A percentile compares a stretch with the other conserved stretches of the same genome.
Evolutionary conservation across 2,888 invertebrate species (phyloP).

Genomic region (Cryptocephalus moraei): DNA sequence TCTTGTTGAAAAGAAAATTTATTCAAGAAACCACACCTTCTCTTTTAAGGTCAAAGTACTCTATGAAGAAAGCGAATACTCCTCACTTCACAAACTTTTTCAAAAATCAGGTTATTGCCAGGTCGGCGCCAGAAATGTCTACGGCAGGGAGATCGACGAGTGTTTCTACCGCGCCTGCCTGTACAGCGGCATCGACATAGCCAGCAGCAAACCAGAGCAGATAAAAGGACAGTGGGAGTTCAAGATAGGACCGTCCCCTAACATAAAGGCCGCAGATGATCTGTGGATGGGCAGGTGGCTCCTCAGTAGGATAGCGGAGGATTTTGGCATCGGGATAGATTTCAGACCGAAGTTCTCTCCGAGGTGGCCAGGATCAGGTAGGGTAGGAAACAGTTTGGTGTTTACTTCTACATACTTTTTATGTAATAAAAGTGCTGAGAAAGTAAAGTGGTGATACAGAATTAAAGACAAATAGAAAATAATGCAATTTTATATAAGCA

Average conservation of each 20-base stretch:
- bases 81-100: no score
- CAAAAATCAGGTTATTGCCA: neutral
- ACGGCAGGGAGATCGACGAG: constrained; percentile 73
- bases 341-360: constrained; percentile 45
- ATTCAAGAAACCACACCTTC: no score
- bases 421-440: no score
- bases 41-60: neutral
- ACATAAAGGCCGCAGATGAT: constrained; percentile 50
- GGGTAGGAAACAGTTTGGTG: constrained; percentile 35
- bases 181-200: constrained; percentile 66
- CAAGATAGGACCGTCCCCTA: constrained; percentile 54
- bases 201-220: constrained; percentile 76
- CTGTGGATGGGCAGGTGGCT: constrained; percentile 51
- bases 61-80: neutral
- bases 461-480: no score
- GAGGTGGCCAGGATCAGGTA: constrained; percentile 53
- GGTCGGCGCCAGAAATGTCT: constrained; percentile 66
- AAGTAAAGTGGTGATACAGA: no score
- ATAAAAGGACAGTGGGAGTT: constrained; percentile 68
- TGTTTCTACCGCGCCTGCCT: constrained; percentile 69
- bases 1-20: no score
- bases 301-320: constrained; percentile 48
- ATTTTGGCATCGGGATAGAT: constrained; percentile 47
- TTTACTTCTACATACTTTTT: no score
- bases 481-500: no score